A percentile compares a stretch with the other conserved stretches of the same genome.
Conservation (phyloP, 2,888 invertebrate species). For the Nipponacmea schrenckii region DNA sequence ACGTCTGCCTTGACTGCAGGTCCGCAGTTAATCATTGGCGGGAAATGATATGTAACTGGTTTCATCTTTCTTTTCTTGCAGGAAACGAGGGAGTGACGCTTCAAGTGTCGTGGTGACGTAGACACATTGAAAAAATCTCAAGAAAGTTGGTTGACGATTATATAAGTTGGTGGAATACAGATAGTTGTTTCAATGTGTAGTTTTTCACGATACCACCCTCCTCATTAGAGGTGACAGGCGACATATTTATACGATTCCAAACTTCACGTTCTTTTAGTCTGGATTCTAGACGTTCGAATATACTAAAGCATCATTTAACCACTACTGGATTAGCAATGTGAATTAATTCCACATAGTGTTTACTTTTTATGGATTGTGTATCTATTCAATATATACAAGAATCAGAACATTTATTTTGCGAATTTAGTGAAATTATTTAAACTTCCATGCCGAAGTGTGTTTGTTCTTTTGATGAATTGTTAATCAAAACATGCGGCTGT, state of each 20-base stretch:
- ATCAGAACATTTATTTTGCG: no score
- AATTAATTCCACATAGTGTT: no score
- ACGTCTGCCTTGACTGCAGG: no score
- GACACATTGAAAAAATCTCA: background rate
- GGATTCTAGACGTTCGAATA: no score
- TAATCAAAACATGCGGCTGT: conserved; percentile 14
- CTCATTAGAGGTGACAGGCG: conserved; percentile 1
- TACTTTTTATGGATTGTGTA: no score
- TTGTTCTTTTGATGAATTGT: no score
- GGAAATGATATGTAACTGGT: background rate
- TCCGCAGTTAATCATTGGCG: background rate
- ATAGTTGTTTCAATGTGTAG: conserved; percentile 3
- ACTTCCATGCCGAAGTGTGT: no score
- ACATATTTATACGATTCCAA: background rate
- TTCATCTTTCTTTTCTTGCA: conserved; percentile 4
- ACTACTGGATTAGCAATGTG: no score
- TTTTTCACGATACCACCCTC: conserved; percentile 4
- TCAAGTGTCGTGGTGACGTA: conserved; percentile 3
- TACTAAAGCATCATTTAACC: no score
- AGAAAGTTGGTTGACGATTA: background rate
- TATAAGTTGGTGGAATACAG: background rate
- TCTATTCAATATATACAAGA: no score
- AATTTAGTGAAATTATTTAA: no score
- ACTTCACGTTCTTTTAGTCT: no score
- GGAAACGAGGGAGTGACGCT: conserved; percentile 7